phyloP scores from a whole-genome alignment of 2,888 invertebrate genomes.

The Hirtodrosophila alboralis region DNA sequence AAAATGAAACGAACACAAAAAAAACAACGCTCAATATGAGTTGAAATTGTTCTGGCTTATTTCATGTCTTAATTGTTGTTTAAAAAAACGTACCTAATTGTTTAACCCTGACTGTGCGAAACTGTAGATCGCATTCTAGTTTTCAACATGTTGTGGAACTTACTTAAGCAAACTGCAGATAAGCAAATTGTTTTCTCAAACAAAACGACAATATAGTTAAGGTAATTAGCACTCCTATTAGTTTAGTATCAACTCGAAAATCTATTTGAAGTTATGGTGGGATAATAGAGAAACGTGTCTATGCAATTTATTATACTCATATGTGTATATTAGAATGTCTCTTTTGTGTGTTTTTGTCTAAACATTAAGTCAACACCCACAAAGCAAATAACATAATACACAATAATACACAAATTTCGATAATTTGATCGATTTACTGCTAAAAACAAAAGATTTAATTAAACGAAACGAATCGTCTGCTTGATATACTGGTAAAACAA shows the following conservation, averaged over 20 bases:
- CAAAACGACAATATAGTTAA: slow-evolving; percentile 32
- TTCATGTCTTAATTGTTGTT: no score
- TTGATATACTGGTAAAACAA: slow-evolving; percentile 1
- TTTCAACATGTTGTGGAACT: slow-evolving; percentile 3
- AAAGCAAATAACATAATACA: slow-evolving; percentile 15
- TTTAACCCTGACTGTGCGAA: slow-evolving; percentile 6
- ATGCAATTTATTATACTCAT: slow-evolving; percentile 25
- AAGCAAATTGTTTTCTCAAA: slow-evolving; percentile 43
- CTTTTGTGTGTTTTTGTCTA: slow-evolving; percentile 6
- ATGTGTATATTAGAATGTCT: no score
- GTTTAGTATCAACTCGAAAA: slow-evolving; percentile 18
- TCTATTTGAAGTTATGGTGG: slow-evolving; percentile 25
- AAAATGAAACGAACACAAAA: no score
- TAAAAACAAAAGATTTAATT: slow-evolving; percentile 38
- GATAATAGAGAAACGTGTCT: slow-evolving; percentile 26
- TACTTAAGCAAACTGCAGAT: slow-evolving; percentile 2
- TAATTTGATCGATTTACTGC: slow-evolving; percentile 42
- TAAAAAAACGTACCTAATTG: no score
- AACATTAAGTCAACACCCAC: slow-evolving; percentile 25
- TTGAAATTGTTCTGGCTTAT: no score
- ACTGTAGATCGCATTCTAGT: slow-evolving; percentile 9
- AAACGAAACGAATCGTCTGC: slow-evolving; percentile 19
- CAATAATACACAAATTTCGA: slow-evolving; percentile 15
- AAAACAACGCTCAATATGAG: no score
- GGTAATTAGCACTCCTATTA: slow-evolving; percentile 39